phyloP scores from a whole-genome alignment of 2,888 invertebrate genomes.

The Leucophora obtusa region DNA sequence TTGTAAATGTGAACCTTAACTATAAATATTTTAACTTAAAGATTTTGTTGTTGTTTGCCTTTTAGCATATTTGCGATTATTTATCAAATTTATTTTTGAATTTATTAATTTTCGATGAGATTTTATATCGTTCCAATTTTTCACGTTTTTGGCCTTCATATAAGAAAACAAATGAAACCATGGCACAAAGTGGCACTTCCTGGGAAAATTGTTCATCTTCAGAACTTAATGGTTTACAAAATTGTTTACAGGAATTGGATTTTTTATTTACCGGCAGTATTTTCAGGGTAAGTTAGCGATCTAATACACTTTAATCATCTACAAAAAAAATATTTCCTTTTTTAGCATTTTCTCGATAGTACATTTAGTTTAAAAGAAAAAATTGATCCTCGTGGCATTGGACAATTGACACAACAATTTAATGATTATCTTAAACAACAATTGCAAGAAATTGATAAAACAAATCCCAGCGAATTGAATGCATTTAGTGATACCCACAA shows the following conservation, averaged over 20 bases:
- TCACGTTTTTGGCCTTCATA: conserved; percentile 87
- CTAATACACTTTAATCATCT: background rate
- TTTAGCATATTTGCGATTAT: conserved; percentile 79
- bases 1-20: too few relatives aligned
- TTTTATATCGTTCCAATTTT: conserved; percentile 72
- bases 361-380: conserved; percentile 70
- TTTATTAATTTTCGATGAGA: conserved; percentile 81
- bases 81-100: conserved; percentile 84
- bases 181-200: conserved; percentile 82
- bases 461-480: conserved; percentile 82
- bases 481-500: conserved; percentile 82
- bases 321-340: conserved; percentile 16
- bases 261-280: conserved; percentile 81
- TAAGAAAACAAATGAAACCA: conserved; percentile 85
- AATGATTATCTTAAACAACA: conserved; percentile 71
- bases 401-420: conserved; percentile 73
- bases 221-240: conserved; percentile 84
- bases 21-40: too few relatives aligned
- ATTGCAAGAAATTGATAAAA: conserved; percentile 76
- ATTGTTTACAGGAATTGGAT: conserved; percentile 82
- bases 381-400: conserved; percentile 68
- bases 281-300: conserved; percentile 81
- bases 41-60: background rate
- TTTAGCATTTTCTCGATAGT: conserved; percentile 70
- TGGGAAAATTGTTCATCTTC: conserved; percentile 81